Evolutionary conservation across 2,888 invertebrate genomes (phyloP), one percentile per base, ranked within the genome.

Genomic region (Ellobium chinense): DNA sequence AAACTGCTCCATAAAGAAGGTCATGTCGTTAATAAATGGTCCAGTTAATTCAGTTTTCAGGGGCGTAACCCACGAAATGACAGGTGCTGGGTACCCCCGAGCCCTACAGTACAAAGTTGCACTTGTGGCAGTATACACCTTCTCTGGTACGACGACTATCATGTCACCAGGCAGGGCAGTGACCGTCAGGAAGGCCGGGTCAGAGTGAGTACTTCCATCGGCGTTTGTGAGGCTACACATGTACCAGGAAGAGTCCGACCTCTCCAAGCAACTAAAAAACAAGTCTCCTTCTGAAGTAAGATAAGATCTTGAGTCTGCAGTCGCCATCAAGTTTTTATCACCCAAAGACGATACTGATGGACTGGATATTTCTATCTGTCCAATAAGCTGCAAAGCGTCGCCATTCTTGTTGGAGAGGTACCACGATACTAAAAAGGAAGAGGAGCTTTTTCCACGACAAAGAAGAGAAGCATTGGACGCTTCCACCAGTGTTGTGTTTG

Each of bases 1-100:
- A 12, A 31, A 24, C 29, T 46, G 46, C 34, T 14, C 29, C 1
- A 12, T 1, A 27, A 3, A 4, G 12, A 79, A 27, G 3, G n/a
- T 37, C 5, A 39, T 21, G 0, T 36, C 65, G 34, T 37, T 36
- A 3, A 12, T 7, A 21, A 21, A 9, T 14, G 18, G 1, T 9
- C 21, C 34, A 27, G 46, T 54, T 21, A 73, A 31, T 56, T 72
- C 72, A 29, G 27, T 31, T 58, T 73, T 65, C 31, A 46, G n/a
- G 3, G 79, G 79, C 21, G 63, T 37, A n/a, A 79, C 29, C 79
- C 79, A 79, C 0, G 72, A 65, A n/a, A 79, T 54, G 18, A 14
- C 21, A 62, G 70, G 78, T 3, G 27, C 1, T 7, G 78, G 78
- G 31, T n/a, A 62, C 1, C 78, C 70, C 60, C n/a, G 34, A 12